Percentiles rank a stretch among this genome's conserved stretches.
These are phyloP conservation scores for Myathropa florea DNA, from an alignment of 2,888 invertebrate genomes.

Conservation along the genomic window DNA sequence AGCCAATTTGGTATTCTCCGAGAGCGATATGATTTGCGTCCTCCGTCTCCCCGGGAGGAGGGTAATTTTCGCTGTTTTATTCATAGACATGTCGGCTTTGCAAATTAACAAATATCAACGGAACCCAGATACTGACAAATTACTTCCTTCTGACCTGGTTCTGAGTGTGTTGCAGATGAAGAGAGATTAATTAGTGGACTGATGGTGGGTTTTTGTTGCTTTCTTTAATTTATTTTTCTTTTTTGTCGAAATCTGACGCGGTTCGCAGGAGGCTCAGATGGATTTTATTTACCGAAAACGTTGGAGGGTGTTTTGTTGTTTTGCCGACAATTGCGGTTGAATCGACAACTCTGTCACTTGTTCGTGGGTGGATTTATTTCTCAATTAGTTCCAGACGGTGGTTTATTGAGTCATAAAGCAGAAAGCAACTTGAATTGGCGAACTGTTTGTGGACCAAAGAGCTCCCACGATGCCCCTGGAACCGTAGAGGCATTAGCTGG, in stretches of 20 bases:
- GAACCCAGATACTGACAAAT: not conserved
- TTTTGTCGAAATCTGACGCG: not conserved
- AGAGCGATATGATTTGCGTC: not conserved
- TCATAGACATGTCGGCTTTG: not conserved
- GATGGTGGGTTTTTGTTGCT: not conserved
- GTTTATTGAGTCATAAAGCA: not conserved
- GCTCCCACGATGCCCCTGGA: too few species aligned
- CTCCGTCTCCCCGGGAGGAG: too few species aligned
- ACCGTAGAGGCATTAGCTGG: too few species aligned
- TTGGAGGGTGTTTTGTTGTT: too few species aligned
- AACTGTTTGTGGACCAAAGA: not conserved
- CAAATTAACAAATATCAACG: not conserved
- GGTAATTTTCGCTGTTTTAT: slow-evolving; percentile 4
- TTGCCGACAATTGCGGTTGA: not conserved
- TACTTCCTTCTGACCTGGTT: slow-evolving; percentile 24
- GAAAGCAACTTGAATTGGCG: not conserved
- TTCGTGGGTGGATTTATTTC: not conserved
- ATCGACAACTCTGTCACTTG: not conserved
- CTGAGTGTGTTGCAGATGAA: not conserved
- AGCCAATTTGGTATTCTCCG: not conserved
- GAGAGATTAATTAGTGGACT: not conserved
- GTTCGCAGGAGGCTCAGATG: not conserved
- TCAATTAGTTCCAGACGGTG: not conserved
- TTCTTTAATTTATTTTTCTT: not conserved
- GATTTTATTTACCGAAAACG: too few species aligned